Base-by-base conservation (phyloP, 2,888 invertebrate genomes). In the Sinelater perroti region DNA sequence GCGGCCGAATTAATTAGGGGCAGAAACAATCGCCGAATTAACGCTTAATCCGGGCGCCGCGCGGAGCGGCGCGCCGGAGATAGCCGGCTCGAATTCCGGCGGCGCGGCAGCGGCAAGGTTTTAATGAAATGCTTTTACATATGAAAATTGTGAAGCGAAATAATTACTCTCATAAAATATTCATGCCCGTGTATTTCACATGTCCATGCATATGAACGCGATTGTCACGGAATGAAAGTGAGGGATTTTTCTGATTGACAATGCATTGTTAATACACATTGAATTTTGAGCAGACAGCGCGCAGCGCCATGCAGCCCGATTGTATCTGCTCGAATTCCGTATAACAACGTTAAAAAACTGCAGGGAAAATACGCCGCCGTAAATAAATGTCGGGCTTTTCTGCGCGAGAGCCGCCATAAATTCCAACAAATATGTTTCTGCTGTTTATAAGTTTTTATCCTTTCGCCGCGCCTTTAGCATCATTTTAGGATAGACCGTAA, bases 141-240 rank as follows among this genome's bases (percentile, higher is more conserved):
- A 54, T 59, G 59, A 59, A 59, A 59, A 59, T 55, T 55, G 54
- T 59, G 59, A 59, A 55, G 51, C 55, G 59, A 59, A 59, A 59
- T 59, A 59, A 59, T 59, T 54, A 59, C 55, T 55, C 55, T 59
- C 59, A 59, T 59, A 54, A 59, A 59, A 55, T 59, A 59, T 59
- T 59, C 59, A 59, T 59, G 59, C 18, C 50, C 44, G 45, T 51
- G 55, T 59, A 59, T 59, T 59, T 59, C 55, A 59, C 31, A 51
- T 59, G 59, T 54, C 55, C 59, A 42, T 59, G 59, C 54, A 59
- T 59, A 55, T 51, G 55, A 50, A 51, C 54, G 55, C 59, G 55
- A 59, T 59, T 59, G 59, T 59, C 54, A 59, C 51, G 54, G 50
- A 59, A 59, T 59, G 50, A 59, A 59, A 59, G 55, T 51, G 59